A percentile compares a stretch with the other conserved stretches of the same genome.
Evolutionary conservation across 1,140 invertebrate species (phyloP).

Genomic region (Oppia nitens): DNA sequence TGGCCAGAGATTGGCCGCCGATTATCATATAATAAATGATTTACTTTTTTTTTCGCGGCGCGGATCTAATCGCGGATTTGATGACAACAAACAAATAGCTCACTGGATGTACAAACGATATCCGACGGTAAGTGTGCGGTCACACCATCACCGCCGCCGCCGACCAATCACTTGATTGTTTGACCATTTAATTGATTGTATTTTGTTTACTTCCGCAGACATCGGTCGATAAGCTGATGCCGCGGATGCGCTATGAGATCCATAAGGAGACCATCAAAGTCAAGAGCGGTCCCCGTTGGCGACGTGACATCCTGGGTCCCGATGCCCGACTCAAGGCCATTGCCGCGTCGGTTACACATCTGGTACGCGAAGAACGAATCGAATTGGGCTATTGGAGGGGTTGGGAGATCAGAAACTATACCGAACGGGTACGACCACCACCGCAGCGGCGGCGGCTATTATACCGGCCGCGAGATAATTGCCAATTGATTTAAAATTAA

Average conservation of each 20-base stretch:
- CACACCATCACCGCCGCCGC: too few relatives aligned
- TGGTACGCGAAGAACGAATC: constrained; percentile 73
- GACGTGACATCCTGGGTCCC: neutral
- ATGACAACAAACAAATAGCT: neutral
- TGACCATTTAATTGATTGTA: neutral
- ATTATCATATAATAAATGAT: too few relatives aligned
- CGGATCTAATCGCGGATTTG: too few relatives aligned
- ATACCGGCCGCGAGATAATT: too few relatives aligned
- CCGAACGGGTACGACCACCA: constrained; percentile 43
- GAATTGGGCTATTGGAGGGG: constrained; percentile 54
- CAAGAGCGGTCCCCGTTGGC: neutral
- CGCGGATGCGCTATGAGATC: constrained; percentile 10
- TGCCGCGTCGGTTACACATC: constrained; percentile 40
- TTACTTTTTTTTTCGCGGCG: too few relatives aligned
- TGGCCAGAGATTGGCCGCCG: too few relatives aligned
- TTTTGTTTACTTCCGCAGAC: neutral
- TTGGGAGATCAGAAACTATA: constrained; percentile 72
- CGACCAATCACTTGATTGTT: too few relatives aligned
- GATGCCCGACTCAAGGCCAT: constrained; percentile 2
- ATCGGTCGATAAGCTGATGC: constrained; percentile 5
- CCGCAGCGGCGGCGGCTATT: too few relatives aligned
- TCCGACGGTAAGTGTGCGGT: neutral
- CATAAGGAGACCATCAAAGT: constrained; percentile 3
- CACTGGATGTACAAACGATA: neutral
- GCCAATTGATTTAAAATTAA: too few relatives aligned